Evolutionary conservation across 1,140 invertebrate genomes (phyloP).

Genomic region (Papilio glaucus): DNA sequence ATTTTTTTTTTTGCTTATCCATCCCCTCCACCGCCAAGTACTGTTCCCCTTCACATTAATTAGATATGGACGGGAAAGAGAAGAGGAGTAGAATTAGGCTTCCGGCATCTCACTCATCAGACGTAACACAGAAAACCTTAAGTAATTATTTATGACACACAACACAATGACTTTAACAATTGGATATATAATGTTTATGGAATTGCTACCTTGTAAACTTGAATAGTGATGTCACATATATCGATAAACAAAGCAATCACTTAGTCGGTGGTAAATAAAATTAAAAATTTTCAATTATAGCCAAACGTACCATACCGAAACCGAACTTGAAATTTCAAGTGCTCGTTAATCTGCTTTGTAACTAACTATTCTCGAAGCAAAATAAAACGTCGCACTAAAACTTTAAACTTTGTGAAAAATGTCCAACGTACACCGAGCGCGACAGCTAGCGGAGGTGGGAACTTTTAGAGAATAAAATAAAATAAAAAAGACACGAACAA

Average conservation of each 20-base stretch:
- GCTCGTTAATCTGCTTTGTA: constrained; percentile 23
- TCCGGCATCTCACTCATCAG: too few species aligned
- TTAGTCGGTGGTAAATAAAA: background rate
- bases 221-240: background rate
- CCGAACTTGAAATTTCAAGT: background rate
- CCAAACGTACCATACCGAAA: background rate
- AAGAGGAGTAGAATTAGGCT: too few species aligned
- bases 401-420: constrained; percentile 27
- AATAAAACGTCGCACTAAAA: constrained; percentile 12
- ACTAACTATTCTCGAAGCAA: constrained; percentile 16
- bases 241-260: background rate
- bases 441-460: constrained; percentile 39
- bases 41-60: too few species aligned
- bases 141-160: too few species aligned
- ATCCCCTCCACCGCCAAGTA: too few species aligned
- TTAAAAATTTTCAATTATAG: background rate
- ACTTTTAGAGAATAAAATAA: constrained; percentile 52
- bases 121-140: too few species aligned
- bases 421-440: constrained; percentile 12
- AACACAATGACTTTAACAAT: too few species aligned
- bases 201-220: background rate
- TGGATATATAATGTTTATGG: background rate
- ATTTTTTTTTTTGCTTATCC: too few species aligned
- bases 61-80: too few species aligned
- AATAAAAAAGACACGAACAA: constrained; percentile 10